Evolutionary conservation across 2,797 vertebrate species (phyloP), one percentile per base, ranked within the genome.

Genomic region (Lycodopsis pacificus): DNA sequence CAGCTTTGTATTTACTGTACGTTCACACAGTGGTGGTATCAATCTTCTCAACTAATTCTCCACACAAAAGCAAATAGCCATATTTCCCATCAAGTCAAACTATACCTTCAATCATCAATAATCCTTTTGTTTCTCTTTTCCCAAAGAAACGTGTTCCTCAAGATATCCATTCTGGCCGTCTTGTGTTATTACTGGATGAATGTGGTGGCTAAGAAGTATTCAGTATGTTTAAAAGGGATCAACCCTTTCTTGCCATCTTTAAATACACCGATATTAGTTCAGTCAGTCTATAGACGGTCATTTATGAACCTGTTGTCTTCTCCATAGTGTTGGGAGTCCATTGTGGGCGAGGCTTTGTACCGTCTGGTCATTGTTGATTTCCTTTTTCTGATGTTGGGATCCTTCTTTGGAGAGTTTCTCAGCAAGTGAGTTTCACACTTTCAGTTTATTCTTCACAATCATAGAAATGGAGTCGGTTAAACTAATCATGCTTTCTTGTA

Each of bases 381-480:
- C 76, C 67, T 99, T 40, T 99, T 99, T 89, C 95, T 96, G 42
- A 91, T 98, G 88, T 73, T 96, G 22, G 97, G 97, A 80, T 97
- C 96, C 30, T 94, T 99, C 85, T 97, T 98, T 82, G 97, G 97
- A 71, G 98, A 99, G 91, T 98, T 99, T 91, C 92, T 99, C n/a
- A 94, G 92, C 84, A 97, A 97, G 98, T 99, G 86, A 94, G 91
- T 92, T 1, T 15, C 3, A 3, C 15, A 27, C 17, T 69, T 79
- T 42, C 3, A 81, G 1, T 48, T 66, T 58, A 5, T 17, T 22
- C 30, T 57, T 46, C 20, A 5, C 9, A 27, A 25, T 38, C 5
- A 61, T 14, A 25, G 13, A 54, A 68, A 42, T n/a, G 5, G 4
- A 2, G 1, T 14, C 44, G 6, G 20, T 48, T 17, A 8, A 30